A percentile compares a stretch with the other conserved stretches of the same genome.
phyloP scores from a whole-genome alignment of 2,797 vertebrate genomes.

The Falco peregrinus region DNA sequence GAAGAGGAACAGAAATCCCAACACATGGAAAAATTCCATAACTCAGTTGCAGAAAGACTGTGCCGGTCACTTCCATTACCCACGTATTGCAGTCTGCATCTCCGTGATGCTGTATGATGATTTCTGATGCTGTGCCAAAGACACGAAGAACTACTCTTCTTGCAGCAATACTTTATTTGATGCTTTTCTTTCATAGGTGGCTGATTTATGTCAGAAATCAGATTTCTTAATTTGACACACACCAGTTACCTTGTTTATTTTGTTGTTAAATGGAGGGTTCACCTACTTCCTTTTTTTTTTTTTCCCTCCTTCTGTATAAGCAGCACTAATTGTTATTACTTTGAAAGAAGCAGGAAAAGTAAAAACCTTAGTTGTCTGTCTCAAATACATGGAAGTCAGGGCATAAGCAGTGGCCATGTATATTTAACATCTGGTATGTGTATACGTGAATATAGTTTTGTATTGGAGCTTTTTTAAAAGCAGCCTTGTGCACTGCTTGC shows the following conservation, averaged over 20 bases:
- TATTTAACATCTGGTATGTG: neutral
- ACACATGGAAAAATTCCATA: rapidly evolving
- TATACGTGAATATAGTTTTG: neutral
- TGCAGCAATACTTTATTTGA: neutral
- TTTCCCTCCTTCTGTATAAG: neutral
- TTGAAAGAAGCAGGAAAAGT: neutral
- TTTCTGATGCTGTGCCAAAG: neutral
- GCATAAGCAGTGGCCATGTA: neutral
- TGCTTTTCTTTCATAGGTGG: neutral
- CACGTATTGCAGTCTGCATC: neutral
- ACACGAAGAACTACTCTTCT: neutral
- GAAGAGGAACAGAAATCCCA: neutral
- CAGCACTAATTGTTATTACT: neutral
- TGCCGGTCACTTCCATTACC: neutral
- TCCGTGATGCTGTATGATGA: neutral
- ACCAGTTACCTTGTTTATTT: neutral
- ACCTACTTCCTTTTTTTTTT: neutral
- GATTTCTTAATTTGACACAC: neutral
- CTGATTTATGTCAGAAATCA: neutral
- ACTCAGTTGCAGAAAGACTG: neutral
- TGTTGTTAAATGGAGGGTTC: neutral
- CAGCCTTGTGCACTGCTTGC: neutral
- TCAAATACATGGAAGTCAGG: neutral
- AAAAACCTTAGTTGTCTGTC: neutral
- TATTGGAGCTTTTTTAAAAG: neutral